These are phyloP conservation scores for Uria aalge DNA, from an alignment of 2,113 vertebrate species.

Conservation along the genomic window DNA sequence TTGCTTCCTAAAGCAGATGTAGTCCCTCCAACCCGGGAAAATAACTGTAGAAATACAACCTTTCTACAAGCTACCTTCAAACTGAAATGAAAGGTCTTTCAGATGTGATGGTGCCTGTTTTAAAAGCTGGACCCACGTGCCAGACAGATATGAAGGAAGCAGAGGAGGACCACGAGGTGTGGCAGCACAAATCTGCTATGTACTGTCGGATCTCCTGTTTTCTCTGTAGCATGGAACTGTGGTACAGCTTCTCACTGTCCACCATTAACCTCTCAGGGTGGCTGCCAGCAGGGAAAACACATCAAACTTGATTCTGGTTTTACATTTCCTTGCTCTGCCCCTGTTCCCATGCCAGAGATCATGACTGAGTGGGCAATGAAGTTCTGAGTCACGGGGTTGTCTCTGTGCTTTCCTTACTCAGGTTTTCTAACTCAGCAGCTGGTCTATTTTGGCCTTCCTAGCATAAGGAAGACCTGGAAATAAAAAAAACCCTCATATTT, in stretches of 20 bases:
- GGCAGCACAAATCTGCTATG: neutral
- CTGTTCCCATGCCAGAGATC: neutral
- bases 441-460: neutral
- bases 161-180: neutral
- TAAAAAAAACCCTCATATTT: neutral
- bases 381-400: neutral
- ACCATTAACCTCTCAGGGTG: neutral
- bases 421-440: neutral
- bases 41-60: neutral
- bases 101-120: neutral
- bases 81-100: neutral
- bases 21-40: neutral
- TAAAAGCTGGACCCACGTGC: neutral
- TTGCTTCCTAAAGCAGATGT: neutral
- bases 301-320: neutral
- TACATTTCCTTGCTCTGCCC: neutral
- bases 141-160: fast-evolving
- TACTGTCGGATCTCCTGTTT: neutral
- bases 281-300: neutral
- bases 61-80: neutral
- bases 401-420: neutral
- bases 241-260: neutral
- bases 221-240: neutral
- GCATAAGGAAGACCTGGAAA: neutral
- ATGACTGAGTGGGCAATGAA: fast-evolving